Conservation (phyloP, 2,113 vertebrate genomes). For the Nothoprocta pentlandii region DNA sequence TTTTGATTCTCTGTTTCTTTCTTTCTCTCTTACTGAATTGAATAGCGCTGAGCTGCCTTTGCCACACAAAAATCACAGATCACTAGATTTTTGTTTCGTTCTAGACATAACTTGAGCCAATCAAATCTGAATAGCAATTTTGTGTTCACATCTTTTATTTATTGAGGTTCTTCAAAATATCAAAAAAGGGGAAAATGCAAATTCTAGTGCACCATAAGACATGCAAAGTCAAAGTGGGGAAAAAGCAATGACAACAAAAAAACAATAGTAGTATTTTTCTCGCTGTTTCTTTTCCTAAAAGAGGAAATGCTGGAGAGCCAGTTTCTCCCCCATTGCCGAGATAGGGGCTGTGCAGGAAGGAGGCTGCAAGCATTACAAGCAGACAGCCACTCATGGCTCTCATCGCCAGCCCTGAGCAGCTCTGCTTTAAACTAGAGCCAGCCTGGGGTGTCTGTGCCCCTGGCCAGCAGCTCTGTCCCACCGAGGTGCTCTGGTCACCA, state of each 20-base stretch:
- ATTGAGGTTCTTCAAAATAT: constrained; percentile 71
- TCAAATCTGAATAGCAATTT: constrained; percentile 79
- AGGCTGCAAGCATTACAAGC: constrained; percentile 33
- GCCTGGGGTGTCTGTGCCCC: neutral
- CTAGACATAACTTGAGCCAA: constrained; percentile 76
- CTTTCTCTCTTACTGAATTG: constrained; percentile 60
- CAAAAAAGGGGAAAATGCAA: constrained; percentile 48
- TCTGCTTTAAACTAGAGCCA: neutral
- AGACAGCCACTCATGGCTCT: neutral
- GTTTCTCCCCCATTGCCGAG: neutral
- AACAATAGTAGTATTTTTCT: neutral
- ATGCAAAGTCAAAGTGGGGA: constrained; percentile 17
- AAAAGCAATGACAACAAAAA: constrained; percentile 35
- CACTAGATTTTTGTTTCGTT: constrained; percentile 74
- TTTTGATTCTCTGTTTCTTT: constrained; percentile 53
- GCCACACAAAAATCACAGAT: constrained; percentile 70
- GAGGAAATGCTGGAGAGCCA: neutral
- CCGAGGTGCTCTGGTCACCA: neutral
- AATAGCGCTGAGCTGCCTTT: constrained; percentile 70
- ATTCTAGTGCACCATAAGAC: constrained; percentile 38
- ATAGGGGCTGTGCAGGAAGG: neutral
- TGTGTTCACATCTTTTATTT: constrained; percentile 79
- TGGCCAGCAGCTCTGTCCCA: neutral
- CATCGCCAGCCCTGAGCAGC: neutral
- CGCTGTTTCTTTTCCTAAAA: constrained; percentile 28